Percentiles rank a stretch among this genome's conserved stretches.
Evolutionary conservation across 2,797 vertebrate genomes (phyloP).

Genomic region (Hylomyscus alleni): DNA sequence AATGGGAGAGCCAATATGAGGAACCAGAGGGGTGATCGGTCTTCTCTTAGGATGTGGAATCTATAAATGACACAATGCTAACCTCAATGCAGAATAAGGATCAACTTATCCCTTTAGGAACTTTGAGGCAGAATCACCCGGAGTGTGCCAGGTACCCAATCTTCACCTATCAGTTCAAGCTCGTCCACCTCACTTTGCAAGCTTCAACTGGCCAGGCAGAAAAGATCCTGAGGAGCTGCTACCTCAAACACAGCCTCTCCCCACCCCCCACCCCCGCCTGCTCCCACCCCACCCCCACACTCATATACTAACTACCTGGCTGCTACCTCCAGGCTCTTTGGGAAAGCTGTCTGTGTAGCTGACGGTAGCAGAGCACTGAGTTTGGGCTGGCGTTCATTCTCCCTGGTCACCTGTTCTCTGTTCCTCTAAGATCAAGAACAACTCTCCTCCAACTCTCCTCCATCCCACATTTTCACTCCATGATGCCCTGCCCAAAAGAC

Average conservation of each 20-base stretch:
- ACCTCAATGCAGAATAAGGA: background rate
- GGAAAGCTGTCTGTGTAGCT: background rate
- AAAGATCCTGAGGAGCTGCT: background rate
- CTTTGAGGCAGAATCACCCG: background rate
- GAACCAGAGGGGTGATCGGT: background rate
- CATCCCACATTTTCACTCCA: too few species aligned
- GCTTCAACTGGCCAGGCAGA: background rate
- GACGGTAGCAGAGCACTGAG: background rate
- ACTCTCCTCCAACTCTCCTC: background rate
- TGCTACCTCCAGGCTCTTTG: background rate
- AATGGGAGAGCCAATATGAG: background rate
- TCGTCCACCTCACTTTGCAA: background rate
- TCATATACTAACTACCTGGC: background rate
- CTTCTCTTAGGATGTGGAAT: background rate
- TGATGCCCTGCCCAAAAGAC: background rate
- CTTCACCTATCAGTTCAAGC: background rate
- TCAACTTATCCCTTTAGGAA: background rate
- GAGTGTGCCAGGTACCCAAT: background rate
- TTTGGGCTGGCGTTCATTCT: background rate
- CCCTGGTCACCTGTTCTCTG: background rate
- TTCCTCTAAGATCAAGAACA: background rate
- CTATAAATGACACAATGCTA: background rate
- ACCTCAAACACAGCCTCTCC: too few species aligned
- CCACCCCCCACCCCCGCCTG: too few species aligned
- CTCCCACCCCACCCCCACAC: too few species aligned